phyloP scores from a whole-genome alignment of 2,797 vertebrate species.

The Chlorospingus flavigularis region DNA sequence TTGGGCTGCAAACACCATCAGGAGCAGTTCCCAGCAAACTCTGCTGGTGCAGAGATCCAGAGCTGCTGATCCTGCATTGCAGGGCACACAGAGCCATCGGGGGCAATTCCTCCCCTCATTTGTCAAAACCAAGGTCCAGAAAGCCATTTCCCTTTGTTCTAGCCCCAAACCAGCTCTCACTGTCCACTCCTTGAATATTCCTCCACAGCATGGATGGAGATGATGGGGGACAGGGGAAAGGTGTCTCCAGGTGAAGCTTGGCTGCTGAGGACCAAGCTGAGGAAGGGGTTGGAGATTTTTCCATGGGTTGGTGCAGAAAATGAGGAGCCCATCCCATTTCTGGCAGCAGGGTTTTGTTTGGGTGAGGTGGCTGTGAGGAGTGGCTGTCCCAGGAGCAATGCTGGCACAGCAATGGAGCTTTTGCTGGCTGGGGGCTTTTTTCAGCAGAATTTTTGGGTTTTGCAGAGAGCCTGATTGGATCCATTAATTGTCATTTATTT shows the following conservation, averaged over 20 bases:
- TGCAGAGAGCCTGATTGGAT: background rate
- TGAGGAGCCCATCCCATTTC: rapidly evolving
- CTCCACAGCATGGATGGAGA: background rate
- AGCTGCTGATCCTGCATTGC: background rate
- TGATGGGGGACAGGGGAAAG: rapidly evolving
- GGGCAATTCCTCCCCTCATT: background rate
- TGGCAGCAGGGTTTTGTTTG: background rate
- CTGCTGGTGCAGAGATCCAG: background rate
- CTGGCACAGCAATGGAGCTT: background rate
- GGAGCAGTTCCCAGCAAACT: background rate
- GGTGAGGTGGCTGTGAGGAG: background rate
- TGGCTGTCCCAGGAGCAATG: background rate
- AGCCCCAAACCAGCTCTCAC: background rate
- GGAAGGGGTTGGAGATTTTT: background rate
- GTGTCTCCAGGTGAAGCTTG: background rate
- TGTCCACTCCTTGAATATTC: background rate
- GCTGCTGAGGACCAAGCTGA: background rate
- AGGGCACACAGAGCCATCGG: rapidly evolving
- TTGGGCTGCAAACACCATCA: slow-evolving; percentile 32
- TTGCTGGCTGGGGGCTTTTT: background rate
- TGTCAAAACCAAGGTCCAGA: background rate
- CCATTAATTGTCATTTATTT: background rate
- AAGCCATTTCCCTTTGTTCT: background rate
- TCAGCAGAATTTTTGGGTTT: background rate
- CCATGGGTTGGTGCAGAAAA: rapidly evolving